Base-by-base conservation (phyloP, 2,888 invertebrate species). In the Ectemnius cavifrons region DNA sequence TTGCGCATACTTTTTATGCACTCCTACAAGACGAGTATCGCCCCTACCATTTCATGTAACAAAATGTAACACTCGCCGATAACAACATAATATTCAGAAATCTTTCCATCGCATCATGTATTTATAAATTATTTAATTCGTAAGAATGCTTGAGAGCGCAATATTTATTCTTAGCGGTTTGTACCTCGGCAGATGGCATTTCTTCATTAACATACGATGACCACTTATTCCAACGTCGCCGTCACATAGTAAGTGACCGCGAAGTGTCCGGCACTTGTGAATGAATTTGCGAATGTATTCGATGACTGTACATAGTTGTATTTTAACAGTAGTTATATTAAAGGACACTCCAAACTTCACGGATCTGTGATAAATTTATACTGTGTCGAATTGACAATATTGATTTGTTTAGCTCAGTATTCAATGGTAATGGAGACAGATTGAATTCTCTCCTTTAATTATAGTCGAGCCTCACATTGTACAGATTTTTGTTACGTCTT, bases 351-450 rank as follows among this genome's bases (percentile, higher is more conserved):
- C 73, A 79, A 84, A 81, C 79, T 78, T 86, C 83, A 84, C 77
- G 81, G 86, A 88, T 86, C 88, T 88, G 88, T 89, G 88, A 89
- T 88, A 88, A 85, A 86, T 87, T 88, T 88, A 78, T 88, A 87
- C 46, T 28, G 82, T 85, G 81, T 87, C 84, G 66, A 81, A 80
- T 84, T 84, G 77, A 87, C 78, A 82, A 86, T 83, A 82, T 85
- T 86, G 75, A 84, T 85, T 87, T 82, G 52, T 74, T 78, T 80
- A 85, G 78, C 67, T 75, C 78, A 82, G 76, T 85, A 82, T 80
- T 82, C 77, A 81, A 67, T 18, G 78, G 52, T 52, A 63, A 74
- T 68, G 66, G 52, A 47, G 27, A 67, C 67, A 70, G 56, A 67
- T 61, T 67, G 65, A 69, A 62, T 66, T 63, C 78, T 65, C 46